Conservation (phyloP, 2,888 invertebrate genomes). For the Lasioglossum villosulum region DNA sequence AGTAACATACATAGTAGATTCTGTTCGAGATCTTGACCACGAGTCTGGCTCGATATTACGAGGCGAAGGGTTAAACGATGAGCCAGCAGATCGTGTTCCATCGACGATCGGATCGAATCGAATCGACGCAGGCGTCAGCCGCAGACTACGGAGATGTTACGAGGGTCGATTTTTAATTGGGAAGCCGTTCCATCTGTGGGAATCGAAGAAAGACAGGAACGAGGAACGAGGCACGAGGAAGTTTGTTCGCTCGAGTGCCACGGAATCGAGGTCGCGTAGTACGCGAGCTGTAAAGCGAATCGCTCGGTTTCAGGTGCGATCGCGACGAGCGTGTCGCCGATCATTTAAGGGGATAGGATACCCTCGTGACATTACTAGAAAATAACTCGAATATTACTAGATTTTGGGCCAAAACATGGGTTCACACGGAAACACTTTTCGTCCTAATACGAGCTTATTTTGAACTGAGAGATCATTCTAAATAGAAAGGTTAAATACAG, state of each 20-base stretch:
- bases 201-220: neutral
- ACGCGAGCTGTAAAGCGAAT: constrained; percentile 57
- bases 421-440: no score
- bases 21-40: neutral
- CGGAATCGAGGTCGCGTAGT: constrained; percentile 49
- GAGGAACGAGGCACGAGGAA: constrained; percentile 34
- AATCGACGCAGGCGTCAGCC: neutral
- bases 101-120: neutral
- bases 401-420: no score
- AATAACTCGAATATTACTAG: no score
- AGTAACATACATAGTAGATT: neutral
- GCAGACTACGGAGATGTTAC: neutral
- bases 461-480: no score
- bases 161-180: neutral
- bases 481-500: no score
- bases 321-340: constrained; percentile 13
- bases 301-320: constrained; percentile 16
- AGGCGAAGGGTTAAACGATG: neutral
- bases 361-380: no score
- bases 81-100: neutral
- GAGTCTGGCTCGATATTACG: neutral
- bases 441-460: no score
- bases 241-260: constrained; percentile 20
- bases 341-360: no score
- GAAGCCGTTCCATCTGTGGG: neutral